Evolutionary conservation across 2,113 vertebrate genomes (phyloP), one percentile per base, ranked within the genome.

Genomic region (Taxidea taxus): DNA sequence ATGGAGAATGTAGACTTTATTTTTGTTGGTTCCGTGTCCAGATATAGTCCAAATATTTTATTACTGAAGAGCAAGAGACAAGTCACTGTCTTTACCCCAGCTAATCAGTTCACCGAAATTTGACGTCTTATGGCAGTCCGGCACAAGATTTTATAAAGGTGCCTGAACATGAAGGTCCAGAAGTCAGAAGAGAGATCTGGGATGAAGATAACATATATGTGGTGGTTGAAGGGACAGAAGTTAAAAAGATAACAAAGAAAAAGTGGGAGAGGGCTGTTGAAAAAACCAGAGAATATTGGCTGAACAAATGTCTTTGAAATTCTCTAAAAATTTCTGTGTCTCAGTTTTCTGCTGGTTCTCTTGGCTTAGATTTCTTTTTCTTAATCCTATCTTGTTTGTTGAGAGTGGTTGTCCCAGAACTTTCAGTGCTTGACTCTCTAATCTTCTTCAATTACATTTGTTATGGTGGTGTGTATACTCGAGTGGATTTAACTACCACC

Each of bases 401-500:
- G 49, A 47, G 14, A 80, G 25, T 74, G 6, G 12, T n/a, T 78
- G 60, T 82, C 31, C 49, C 14, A 34, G 56, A 87, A 90, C 6
- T 85, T 68, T 44, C 27, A 60, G 20, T 64, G 37, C n/a, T 96
- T 91, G 15, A 72, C 42, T 94, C 14, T 42, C 34, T 93, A 82
- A 92, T 88, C 51, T 74, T 74, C 56, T 94, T 87, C 51, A 94
- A 27, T 94, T 95, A 78, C 20, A 86, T 74, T 92, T 23, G 39
- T 87, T 94, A 51, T 62, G 37, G 29, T 23, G 37, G 5, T 62
- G 11, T 60, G 77, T 56, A 29, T 56, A 42, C 74, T 82, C 47
- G 51, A 92, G 39, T 94, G 51, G 16, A 85, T 85, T 78, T 87
- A 95, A 92, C 39, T 74, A 66, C 18, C 27, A 72, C 56, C 44